Evolutionary conservation across 2,113 vertebrate species (phyloP).

Genomic region (Spea bombifrons): DNA sequence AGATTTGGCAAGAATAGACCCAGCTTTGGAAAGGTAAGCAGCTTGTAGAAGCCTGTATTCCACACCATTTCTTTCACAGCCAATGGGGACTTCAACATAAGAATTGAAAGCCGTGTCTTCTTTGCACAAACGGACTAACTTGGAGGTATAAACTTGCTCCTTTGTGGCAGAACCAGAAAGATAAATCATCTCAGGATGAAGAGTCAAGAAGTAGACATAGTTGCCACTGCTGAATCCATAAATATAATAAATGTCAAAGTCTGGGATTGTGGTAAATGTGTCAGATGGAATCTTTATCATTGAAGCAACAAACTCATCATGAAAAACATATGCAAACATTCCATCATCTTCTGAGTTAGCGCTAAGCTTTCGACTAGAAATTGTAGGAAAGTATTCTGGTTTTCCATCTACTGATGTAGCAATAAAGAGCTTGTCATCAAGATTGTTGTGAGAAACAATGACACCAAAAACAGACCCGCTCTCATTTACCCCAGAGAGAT

Average conservation of each 20-base stretch:
- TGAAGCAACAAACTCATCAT: conserved; percentile 95
- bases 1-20: conserved; percentile 80
- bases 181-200: conserved; percentile 95
- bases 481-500: conserved; percentile 94
- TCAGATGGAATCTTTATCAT: conserved; percentile 99
- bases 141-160: conserved; percentile 96
- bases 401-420: conserved; percentile 96
- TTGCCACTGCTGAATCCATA: conserved; percentile 96
- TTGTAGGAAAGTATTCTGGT: conserved; percentile 97
- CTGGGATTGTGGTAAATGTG: conserved; percentile 93
- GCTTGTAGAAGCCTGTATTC: conserved; percentile 94
- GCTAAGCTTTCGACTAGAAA: conserved; percentile 92
- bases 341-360: conserved; percentile 94
- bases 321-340: conserved; percentile 98
- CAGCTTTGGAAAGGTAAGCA: conserved; percentile 90
- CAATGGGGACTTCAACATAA: conserved; percentile 94
- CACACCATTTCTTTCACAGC: conserved; percentile 85
- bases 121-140: conserved; percentile 93
- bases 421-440: conserved; percentile 92
- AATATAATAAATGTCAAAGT: conserved; percentile 97
- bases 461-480: conserved; percentile 95
- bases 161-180: conserved; percentile 84
- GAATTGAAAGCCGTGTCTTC: conserved; percentile 96
- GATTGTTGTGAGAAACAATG: conserved; percentile 89
- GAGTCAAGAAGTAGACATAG: conserved; percentile 95